Conservation (phyloP, 2,797 vertebrate species). For the Avahi laniger region DNA sequence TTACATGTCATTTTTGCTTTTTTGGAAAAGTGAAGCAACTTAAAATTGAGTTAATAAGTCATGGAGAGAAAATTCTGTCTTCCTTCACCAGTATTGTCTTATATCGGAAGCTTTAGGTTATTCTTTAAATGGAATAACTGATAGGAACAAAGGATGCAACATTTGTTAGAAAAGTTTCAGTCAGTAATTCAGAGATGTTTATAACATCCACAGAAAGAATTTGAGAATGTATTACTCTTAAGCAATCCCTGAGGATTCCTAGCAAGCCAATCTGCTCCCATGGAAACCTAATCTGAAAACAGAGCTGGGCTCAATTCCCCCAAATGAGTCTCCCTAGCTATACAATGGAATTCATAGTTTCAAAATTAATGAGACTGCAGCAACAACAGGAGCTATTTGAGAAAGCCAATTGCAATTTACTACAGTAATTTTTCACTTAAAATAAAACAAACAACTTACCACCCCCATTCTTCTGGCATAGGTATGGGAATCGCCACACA, state of each 20-base stretch:
- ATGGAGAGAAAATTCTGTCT: background rate
- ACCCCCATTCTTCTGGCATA: conserved; percentile 99
- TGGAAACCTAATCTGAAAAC: conserved; percentile 50
- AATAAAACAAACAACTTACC: conserved; percentile 88
- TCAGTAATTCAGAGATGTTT: conserved; percentile 21
- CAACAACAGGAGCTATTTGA: background rate
- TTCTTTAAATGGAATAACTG: background rate
- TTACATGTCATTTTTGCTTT: background rate
- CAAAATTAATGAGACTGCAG: background rate
- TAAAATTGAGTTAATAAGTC: background rate
- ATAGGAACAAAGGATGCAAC: background rate
- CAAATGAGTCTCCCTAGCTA: background rate
- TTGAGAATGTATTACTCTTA: background rate
- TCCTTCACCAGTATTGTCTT: background rate
- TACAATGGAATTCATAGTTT: conserved; percentile 26
- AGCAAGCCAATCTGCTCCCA: conserved; percentile 11
- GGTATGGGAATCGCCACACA: conserved; percentile 98
- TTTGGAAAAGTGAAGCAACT: background rate
- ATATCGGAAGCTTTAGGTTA: background rate
- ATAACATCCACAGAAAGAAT: background rate
- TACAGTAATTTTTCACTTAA: background rate
- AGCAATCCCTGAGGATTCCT: background rate
- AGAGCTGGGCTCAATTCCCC: background rate
- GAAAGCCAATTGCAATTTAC: background rate
- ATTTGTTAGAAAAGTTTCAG: conserved; percentile 1